phyloP scores from a whole-genome alignment of 2,113 vertebrate species.

The Daubentonia madagascariensis region DNA sequence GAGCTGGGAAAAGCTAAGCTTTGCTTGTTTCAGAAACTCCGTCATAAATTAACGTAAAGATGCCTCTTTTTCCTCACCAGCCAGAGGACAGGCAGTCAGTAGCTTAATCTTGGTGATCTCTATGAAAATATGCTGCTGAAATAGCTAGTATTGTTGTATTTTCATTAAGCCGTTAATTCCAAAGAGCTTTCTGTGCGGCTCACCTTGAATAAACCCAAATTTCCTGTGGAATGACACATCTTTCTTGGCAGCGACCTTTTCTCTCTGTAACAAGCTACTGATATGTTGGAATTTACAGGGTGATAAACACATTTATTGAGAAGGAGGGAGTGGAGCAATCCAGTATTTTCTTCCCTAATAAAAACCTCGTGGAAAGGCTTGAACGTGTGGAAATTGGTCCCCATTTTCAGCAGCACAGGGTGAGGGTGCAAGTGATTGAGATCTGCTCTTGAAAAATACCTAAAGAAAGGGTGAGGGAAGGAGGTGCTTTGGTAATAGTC shows the following conservation, averaged over 20 bases:
- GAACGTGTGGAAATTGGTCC: neutral
- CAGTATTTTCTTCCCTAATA: constrained; percentile 75
- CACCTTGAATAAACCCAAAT: constrained; percentile 77
- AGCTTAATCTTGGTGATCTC: constrained; percentile 88
- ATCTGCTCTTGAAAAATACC: neutral
- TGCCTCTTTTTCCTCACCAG: constrained; percentile 79
- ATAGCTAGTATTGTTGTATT: constrained; percentile 84
- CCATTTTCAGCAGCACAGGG: neutral
- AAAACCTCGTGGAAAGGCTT: constrained; percentile 69
- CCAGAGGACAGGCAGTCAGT: constrained; percentile 76
- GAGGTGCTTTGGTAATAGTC: neutral
- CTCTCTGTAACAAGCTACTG: constrained; percentile 81
- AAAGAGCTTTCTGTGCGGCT: constrained; percentile 79
- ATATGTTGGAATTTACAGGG: constrained; percentile 83
- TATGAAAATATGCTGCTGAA: constrained; percentile 89
- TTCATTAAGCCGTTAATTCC: constrained; percentile 85
- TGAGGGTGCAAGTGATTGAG: neutral
- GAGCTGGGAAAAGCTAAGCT: constrained; percentile 61
- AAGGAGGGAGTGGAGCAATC: constrained; percentile 75
- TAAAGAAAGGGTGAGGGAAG: neutral
- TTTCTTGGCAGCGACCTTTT: constrained; percentile 79
- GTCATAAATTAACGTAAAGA: constrained; percentile 82
- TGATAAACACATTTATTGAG: constrained; percentile 83
- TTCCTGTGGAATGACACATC: constrained; percentile 79
- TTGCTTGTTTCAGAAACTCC: constrained; percentile 80